Percentiles rank a stretch among this genome's conserved stretches.
Evolutionary conservation across 2,888 invertebrate genomes (phyloP).

Genomic region (Tachina lurida): DNA sequence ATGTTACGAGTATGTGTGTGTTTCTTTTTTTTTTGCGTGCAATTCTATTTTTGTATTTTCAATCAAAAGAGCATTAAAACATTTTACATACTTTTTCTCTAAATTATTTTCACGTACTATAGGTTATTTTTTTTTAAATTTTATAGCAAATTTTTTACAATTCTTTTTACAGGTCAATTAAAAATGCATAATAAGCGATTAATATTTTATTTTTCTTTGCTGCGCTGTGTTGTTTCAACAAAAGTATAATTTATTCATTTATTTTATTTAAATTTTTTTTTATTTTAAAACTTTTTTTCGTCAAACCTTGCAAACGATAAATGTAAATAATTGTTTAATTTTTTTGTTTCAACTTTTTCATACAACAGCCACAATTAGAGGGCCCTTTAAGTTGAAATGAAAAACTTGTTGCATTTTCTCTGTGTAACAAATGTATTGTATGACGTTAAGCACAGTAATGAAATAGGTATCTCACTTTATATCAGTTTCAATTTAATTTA

Average conservation of each 20-base stretch:
- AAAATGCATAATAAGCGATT: constrained; percentile 62
- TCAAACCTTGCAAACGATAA: constrained; percentile 32
- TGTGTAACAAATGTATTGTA: not conserved
- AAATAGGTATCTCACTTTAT: constrained; percentile 5
- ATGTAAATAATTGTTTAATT: constrained; percentile 19
- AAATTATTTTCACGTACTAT: constrained; percentile 8
- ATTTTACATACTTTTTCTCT: not conserved
- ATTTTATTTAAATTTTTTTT: not conserved
- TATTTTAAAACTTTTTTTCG: not conserved
- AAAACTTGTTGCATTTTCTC: constrained; percentile 62
- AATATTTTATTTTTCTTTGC: constrained; percentile 41
- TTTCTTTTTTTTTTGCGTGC: not conserved
- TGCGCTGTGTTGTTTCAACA: not conserved
- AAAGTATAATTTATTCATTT: constrained; percentile 2
- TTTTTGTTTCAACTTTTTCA: constrained; percentile 17
- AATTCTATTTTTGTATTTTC: not conserved
- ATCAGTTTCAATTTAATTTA: not conserved
- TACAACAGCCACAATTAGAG: not conserved
- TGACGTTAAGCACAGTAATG: constrained; percentile 10
- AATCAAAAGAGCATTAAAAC: constrained; percentile 9
- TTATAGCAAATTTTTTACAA: constrained; percentile 25
- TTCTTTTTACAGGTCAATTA: constrained; percentile 67
- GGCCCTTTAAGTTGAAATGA: constrained; percentile 15
- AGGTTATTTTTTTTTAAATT: not conserved
- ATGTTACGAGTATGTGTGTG: not conserved